Evolutionary conservation across 2,797 vertebrate species (phyloP).

Genomic region (Allobates femoralis): DNA sequence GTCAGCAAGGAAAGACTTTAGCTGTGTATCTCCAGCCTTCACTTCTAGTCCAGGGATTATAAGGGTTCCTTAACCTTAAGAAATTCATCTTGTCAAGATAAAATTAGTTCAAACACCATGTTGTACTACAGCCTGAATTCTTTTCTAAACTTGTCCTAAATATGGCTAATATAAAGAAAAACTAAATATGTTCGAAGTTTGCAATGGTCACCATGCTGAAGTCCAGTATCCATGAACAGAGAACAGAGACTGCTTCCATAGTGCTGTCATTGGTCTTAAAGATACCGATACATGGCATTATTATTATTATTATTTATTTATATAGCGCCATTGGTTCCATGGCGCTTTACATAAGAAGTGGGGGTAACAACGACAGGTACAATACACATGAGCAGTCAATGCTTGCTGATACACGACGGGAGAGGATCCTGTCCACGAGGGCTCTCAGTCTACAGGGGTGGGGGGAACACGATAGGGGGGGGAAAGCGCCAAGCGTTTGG

Average conservation of each 20-base stretch:
- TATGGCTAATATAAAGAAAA: background rate
- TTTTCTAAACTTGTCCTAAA: background rate
- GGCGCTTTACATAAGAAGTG: too few species aligned
- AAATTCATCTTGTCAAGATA: conserved; percentile 67
- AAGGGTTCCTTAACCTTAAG: conserved; percentile 76
- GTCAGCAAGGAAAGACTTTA: conserved; percentile 69
- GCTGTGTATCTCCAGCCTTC: conserved; percentile 70
- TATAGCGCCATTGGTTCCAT: too few species aligned
- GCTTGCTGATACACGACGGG: too few species aligned
- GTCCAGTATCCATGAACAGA: background rate
- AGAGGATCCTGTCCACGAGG: too few species aligned
- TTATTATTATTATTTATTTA: too few species aligned
- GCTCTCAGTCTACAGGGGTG: too few species aligned
- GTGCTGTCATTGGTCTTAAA: background rate
- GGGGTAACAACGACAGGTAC: too few species aligned
- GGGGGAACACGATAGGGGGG: too few species aligned
- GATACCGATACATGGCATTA: too few species aligned
- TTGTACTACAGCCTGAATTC: background rate
- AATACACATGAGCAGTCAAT: too few species aligned
- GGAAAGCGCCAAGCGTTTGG: too few species aligned
- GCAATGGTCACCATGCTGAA: background rate
- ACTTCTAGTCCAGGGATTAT: conserved; percentile 72
- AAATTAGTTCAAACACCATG: conserved; percentile 64
- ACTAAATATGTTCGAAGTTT: background rate
- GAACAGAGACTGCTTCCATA: background rate